Evolutionary conservation across 2,797 vertebrate species (phyloP).

Genomic region (Anguilla obscura): DNA sequence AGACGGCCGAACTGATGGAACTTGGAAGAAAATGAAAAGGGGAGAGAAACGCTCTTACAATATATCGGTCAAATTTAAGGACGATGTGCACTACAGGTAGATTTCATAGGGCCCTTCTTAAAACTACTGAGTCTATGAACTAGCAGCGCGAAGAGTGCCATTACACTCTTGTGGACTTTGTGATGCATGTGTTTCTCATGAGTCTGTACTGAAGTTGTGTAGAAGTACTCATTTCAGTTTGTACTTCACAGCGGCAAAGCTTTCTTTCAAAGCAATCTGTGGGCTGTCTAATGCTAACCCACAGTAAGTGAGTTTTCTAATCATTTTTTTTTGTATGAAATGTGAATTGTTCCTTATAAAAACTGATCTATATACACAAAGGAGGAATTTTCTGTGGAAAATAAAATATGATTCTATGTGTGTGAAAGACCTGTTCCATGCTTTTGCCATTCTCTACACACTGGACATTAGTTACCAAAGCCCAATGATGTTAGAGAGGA

Average conservation of each 20-base stretch:
- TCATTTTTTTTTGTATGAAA: conserved; percentile 72
- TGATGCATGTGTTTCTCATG: conserved; percentile 41
- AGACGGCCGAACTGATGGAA: neutral
- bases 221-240: conserved; percentile 29
- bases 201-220: conserved; percentile 40
- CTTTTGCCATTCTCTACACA: conserved; percentile 23
- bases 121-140: neutral
- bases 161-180: neutral
- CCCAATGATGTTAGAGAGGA: neutral
- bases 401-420: conserved; percentile 61
- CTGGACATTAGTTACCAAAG: neutral
- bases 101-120: neutral
- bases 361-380: conserved; percentile 16
- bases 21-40: neutral
- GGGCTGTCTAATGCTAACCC: conserved; percentile 48
- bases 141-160: neutral
- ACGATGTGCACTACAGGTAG: neutral
- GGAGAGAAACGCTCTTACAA: neutral
- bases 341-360: conserved; percentile 75
- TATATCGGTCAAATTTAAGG: neutral
- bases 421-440: conserved; percentile 43
- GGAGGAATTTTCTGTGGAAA: conserved; percentile 41
- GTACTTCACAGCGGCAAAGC: conserved; percentile 17
- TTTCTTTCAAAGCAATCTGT: conserved; percentile 36
- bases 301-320: conserved; percentile 69